These are phyloP conservation scores for Crepidodera aurea DNA, from an alignment of 2,888 invertebrate species.

Conservation along the genomic window DNA sequence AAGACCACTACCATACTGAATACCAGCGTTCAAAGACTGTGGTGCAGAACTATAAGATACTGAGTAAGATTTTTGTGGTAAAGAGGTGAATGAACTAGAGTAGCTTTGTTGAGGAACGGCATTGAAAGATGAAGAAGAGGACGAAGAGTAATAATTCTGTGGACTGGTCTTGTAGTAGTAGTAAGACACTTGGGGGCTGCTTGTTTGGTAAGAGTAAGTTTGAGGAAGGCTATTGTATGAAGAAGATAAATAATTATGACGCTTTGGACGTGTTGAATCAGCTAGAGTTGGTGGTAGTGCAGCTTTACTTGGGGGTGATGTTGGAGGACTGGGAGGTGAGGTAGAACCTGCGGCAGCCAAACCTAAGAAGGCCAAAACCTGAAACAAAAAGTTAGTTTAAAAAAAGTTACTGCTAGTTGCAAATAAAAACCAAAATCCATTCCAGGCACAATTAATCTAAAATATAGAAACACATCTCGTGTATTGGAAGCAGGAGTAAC, in stretches of 20 bases:
- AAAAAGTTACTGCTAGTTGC: no score
- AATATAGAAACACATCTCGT: no score
- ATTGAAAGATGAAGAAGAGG: background rate
- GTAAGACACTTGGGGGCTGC: background rate
- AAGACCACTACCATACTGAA: background rate
- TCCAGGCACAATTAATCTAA: no score
- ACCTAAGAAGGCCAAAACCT: background rate
- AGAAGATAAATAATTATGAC: background rate
- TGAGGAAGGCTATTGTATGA: constrained; percentile 4
- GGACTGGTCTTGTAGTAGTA: background rate
- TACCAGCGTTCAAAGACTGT: background rate
- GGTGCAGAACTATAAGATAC: background rate
- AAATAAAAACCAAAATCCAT: no score
- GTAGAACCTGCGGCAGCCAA: background rate
- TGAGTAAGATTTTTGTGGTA: background rate
- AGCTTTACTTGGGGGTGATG: background rate
- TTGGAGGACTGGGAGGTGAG: background rate
- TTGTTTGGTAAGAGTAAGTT: background rate
- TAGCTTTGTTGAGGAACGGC: background rate
- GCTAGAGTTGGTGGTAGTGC: no score
- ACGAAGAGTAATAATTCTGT: background rate
- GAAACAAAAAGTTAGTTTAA: constrained; percentile 7
- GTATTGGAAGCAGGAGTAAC: no score
- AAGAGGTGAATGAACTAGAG: background rate
- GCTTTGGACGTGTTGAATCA: background rate